Base-by-base conservation (phyloP, 2,888 invertebrate species). In the Dexiosoma caninum region DNA sequence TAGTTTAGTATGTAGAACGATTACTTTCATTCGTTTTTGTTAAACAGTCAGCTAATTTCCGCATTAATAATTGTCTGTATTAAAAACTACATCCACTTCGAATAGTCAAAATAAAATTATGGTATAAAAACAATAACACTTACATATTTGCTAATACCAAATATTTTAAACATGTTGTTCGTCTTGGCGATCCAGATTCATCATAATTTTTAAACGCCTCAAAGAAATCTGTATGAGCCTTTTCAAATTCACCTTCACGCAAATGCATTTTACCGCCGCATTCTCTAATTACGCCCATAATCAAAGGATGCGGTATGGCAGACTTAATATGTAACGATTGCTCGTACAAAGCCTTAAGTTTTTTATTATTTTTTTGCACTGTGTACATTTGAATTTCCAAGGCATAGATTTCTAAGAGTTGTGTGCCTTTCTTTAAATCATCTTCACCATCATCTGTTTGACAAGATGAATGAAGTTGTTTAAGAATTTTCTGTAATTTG, bases 361-460 rank as follows among this genome's bases (percentile, higher is more conserved):
- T 98, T 90, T 99, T 99, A 89, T 99, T 99, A 89, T 99, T 99
- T 89, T 99, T 99, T 92, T 99, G 99, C 77, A 97, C 98, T 0
- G 99, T 99, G 90, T 99, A 98, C 99, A 99, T 99, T 91, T 99
- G 99, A 86, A 99, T 99, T 92, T 99, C 99, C 83, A 99, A 91
- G 0, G 99, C 99, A 89, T 99, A 99, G 82, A 99, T 99, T 91
- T 99, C 99, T 70, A 99, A 91, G 46, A 99, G 91, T 88, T 99
- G 99, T 0, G 99, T 99, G 78, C 98, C 98, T 90, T 98, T 98
- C 90, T 98, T 98, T 82, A 98, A 91, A 90, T 99, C 98, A 91
- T 98, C 98, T 90, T 98, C 98, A 7, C 98, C 98, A 87, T 98
- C 98, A 90, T 98, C 98, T 8, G 98, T 98, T 71, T 98, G 97